Base-by-base conservation (phyloP, 1,140 invertebrate genomes). In the Pseudomyrmex concolor region DNA sequence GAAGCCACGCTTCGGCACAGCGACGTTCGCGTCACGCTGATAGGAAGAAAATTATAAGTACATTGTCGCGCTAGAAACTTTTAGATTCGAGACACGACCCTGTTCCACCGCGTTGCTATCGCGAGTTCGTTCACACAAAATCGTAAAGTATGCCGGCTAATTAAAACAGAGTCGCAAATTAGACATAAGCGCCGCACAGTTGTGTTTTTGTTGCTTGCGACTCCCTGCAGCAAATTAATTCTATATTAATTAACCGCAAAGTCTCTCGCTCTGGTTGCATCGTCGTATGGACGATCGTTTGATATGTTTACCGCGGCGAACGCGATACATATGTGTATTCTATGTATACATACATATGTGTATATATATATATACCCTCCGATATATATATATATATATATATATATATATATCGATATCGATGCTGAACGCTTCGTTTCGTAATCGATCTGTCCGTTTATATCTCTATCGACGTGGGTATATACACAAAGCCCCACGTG, bases 401-500 rank as follows among this genome's bases (percentile, higher is more conserved):
- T 7, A 7, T 0, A 0, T 25, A 7, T 34, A 34, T 34, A 34
- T 34, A 34, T 34, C 76, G 50, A 77, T 73, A 64, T 43, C 34
- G 51, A 2, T 10, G 22, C 12, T 22, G 15, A 12, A 19, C 15
- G 55, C 57, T 67, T 63, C 43, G 66, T 88, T 88, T 81, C 66
- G 76, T 70, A 87, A 88, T 43, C 12, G 19, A 60, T 70, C 66
- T 48, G 13, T 60, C 12, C 66, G 64, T 77, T 88, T 62, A 48
- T 45, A 25, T 85, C 84, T 82, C 45, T 55, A 59, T 19, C 25
- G 57, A 45, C 83, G 62, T 60, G 78, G 78, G 77, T 64, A 55
- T 51, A 5, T 13, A 68, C 68, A 88, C 84, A 89, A 89, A 86
- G 77, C 60, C 34, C 34, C 43, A 22, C 10, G 87, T 88, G 73